Conservation (phyloP, 1,140 invertebrate genomes). For the Episyrphus balteatus region DNA sequence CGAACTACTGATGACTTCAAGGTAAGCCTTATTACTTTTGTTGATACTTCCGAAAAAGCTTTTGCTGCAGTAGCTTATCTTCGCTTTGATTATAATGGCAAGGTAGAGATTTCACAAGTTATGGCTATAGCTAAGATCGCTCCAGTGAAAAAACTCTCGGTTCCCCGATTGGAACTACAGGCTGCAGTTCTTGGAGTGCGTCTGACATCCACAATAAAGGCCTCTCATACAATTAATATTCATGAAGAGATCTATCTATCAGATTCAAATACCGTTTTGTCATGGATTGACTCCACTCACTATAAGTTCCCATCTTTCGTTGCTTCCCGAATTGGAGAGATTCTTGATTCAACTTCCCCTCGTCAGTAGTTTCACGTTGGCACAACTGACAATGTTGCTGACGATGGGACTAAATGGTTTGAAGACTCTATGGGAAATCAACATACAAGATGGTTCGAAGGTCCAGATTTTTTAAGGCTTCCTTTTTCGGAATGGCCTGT, state of each 20-base stretch:
- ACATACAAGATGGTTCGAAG: neutral
- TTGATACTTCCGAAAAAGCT: too few relatives aligned
- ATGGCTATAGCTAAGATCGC: neutral
- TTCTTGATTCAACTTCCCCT: neutral
- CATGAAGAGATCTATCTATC: neutral
- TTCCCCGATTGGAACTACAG: neutral
- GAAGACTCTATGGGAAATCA: neutral
- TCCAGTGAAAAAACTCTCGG: neutral
- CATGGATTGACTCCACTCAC: neutral
- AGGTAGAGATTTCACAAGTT: neutral
- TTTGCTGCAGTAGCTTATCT: conserved; percentile 4
- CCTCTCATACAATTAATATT: neutral
- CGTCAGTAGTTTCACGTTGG: neutral
- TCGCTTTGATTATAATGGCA: neutral
- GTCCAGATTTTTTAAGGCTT: neutral
- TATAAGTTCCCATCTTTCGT: neutral
- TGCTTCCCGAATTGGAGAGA: too few relatives aligned
- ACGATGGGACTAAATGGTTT: neutral
- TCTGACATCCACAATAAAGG: neutral
- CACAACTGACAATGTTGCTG: neutral
- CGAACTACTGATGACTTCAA: too few relatives aligned
- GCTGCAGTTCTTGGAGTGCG: neutral
- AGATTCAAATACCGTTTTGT: neutral
- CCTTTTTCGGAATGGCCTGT: conserved; percentile 18
- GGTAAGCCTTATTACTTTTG: too few relatives aligned